phyloP scores from a whole-genome alignment of 2,888 invertebrate species.

The Conistra vaccinii region DNA sequence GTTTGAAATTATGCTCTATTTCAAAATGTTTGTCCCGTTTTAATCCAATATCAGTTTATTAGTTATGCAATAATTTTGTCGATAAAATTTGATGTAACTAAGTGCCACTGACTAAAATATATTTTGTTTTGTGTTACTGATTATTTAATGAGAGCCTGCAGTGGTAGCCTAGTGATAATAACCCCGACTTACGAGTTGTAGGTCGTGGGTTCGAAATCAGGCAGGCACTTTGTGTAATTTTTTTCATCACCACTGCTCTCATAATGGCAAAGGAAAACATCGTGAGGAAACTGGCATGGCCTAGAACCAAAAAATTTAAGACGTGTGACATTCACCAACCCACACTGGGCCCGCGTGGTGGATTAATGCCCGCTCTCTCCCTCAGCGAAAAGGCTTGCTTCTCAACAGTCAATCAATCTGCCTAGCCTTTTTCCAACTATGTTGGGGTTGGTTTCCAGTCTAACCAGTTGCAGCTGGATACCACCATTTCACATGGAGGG shows the following conservation, averaged over 20 bases:
- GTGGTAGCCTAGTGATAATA: not conserved
- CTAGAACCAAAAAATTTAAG: not conserved
- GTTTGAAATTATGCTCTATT: slow-evolving; percentile 13
- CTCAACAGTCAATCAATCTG: no score
- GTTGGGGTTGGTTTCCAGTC: no score
- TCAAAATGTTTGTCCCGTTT: slow-evolving; percentile 9
- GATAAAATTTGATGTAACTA: not conserved
- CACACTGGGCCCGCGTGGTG: not conserved
- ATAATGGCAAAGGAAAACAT: not conserved
- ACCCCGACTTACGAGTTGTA: not conserved
- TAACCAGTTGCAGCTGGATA: no score
- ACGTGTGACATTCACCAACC: not conserved
- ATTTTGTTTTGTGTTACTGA: not conserved
- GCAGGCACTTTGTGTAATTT: not conserved
- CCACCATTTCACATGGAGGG: no score
- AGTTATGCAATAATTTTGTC: not conserved
- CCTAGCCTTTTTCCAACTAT: no score
- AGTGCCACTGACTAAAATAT: slow-evolving; percentile 12
- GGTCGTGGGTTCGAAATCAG: not conserved
- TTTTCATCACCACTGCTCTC: not conserved
- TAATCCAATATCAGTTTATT: slow-evolving; percentile 3
- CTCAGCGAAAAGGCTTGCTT: no score
- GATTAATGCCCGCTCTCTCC: no score
- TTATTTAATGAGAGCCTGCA: no score
- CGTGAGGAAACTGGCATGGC: not conserved